Percentiles rank a stretch among this genome's conserved stretches.
Conservation (phyloP, 2,113 vertebrate species). For the Melanocharis versteri region DNA sequence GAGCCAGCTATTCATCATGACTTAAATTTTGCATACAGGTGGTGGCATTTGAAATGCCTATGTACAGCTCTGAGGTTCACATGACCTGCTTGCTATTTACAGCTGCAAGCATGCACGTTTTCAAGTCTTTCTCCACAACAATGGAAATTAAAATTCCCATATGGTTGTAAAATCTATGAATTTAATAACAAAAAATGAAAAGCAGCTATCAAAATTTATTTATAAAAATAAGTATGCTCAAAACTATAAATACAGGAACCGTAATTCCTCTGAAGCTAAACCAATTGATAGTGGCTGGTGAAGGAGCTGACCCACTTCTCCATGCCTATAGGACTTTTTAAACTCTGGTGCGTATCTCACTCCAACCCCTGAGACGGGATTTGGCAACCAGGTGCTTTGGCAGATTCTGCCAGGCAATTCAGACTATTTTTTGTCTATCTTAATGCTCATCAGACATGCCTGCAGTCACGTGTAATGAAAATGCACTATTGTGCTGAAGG, state of each 20-base stretch:
- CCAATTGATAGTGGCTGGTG: not conserved
- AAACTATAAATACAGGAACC: not conserved
- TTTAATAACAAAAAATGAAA: not conserved
- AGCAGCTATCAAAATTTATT: not conserved
- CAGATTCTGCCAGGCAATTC: not conserved
- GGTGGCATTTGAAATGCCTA: not conserved
- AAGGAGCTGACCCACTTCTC: not conserved
- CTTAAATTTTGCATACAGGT: not conserved
- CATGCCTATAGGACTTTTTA: not conserved
- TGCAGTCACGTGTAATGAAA: not conserved
- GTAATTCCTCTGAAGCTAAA: not conserved
- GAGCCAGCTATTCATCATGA: not conserved
- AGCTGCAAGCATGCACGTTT: not conserved
- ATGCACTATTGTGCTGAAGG: not conserved
- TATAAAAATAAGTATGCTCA: not conserved
- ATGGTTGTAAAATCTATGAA: not conserved
- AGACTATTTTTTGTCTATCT: not conserved
- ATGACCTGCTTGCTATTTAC: not conserved
- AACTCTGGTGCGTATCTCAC: not conserved
- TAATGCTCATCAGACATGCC: not conserved
- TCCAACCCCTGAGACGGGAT: not conserved
- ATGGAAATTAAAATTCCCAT: not conserved
- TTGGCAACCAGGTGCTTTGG: not conserved
- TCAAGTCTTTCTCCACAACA: not conserved
- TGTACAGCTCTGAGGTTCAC: not conserved